Base-by-base conservation (phyloP, 2,113 vertebrate genomes). In the Mohoua ochrocephala region DNA sequence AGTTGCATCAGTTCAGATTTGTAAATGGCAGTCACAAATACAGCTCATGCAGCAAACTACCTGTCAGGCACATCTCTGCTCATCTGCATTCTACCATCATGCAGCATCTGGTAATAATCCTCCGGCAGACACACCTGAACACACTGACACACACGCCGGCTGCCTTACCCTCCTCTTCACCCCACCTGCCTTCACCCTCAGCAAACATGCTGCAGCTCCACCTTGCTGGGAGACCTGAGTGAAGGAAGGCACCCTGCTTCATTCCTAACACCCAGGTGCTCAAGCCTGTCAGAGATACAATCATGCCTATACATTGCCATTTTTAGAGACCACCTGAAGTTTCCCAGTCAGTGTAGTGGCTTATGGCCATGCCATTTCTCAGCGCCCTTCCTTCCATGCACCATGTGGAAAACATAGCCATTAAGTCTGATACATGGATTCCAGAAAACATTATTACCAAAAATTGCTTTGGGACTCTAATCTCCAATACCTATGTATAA, bases 121-220 rank as follows among this genome's bases (percentile, higher is more conserved):
- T 59, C n/a, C 52, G 24, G 59, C 39, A 76, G 70, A 69, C 76
- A 56, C n/a, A 33, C 11, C 15, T 56, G 37, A 44, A 53, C 33
- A 47, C 42, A n/a, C 9, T 0, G 4, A n/a, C 26, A 13, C 18
- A 7, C 13, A 5, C 15, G 5, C 10, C 3, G 2, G 31, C 53
- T 64, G 54, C 73, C 42, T 24, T 12, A 49, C 64, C 35, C 33
- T 75, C 31, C 41, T 76, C 28, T 61, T 53, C 47, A 50, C 28
- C 44, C 31, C 35, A 56, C 15, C 44, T 52, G 57, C 57, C 61
- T 67, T 41, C 31, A 42, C 17, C 10, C 59, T 39, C 7, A 54
- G 31, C 70, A 41, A 59, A 59, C 39, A 11, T 1, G 12, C 5
- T 39, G 41, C 59, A 80, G 71, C 24, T 76, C 42, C 86, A 61